Conservation (phyloP, 2,113 vertebrate species). For the Furnarius figulus region DNA sequence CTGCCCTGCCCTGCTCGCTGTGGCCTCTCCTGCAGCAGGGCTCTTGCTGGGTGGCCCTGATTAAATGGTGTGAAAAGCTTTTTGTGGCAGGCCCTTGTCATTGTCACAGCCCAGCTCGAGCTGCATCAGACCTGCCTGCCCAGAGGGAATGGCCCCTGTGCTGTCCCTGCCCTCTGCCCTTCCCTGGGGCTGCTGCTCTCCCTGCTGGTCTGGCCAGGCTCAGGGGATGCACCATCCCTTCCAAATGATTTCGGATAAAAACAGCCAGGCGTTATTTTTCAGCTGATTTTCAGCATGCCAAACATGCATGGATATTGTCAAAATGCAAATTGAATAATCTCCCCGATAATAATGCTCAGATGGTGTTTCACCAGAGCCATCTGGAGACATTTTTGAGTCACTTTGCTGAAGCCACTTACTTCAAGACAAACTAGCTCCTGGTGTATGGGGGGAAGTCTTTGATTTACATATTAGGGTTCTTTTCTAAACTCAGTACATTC, state of each 20-base stretch:
- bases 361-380: slow-evolving; percentile 77
- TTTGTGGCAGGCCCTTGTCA: neutral
- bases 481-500: slow-evolving; percentile 57
- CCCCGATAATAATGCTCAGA: slow-evolving; percentile 59
- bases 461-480: slow-evolving; percentile 69
- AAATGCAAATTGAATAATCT: slow-evolving; percentile 70
- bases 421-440: slow-evolving; percentile 81
- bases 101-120: neutral
- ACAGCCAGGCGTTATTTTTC: neutral
- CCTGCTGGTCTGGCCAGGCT: neutral
- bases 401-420: slow-evolving; percentile 75
- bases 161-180: neutral
- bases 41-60: neutral
- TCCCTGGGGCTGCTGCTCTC: neutral
- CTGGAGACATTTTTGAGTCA: slow-evolving; percentile 69
- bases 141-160: neutral
- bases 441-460: slow-evolving; percentile 61
- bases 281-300: slow-evolving; percentile 2
- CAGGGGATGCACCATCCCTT: neutral
- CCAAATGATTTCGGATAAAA: neutral
- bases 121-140: neutral
- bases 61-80: neutral
- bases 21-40: neutral
- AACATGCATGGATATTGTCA: slow-evolving; percentile 66
- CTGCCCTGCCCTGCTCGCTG: neutral